A percentile compares a stretch with the other conserved stretches of the same genome.
Conservation (phyloP, 2,113 vertebrate genomes). For the cattle (Bos taurus) region DNA sequence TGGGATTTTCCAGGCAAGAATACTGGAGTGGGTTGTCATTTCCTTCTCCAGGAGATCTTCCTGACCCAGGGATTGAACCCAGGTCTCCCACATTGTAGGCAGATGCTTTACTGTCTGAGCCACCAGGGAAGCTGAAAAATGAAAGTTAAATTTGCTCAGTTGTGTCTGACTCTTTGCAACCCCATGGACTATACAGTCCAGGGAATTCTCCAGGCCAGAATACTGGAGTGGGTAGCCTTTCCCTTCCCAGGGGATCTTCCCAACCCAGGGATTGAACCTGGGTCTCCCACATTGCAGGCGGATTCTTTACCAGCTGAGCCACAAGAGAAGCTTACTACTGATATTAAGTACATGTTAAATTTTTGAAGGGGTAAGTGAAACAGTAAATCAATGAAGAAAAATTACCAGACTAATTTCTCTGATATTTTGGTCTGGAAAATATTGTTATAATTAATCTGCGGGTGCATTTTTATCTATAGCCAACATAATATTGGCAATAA, state of each 20-base stretch:
- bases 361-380: not conserved
- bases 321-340: not conserved
- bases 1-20: not conserved
- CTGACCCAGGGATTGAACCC: not conserved
- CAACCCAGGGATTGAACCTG: not conserved
- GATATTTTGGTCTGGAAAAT: not conserved
- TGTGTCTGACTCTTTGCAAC: not conserved
- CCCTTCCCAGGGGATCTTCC: not conserved
- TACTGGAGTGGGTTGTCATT: not conserved
- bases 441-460: not conserved
- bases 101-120: not conserved
- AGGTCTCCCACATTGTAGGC: not conserved
- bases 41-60: not conserved
- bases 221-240: not conserved
- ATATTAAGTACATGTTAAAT: not conserved
- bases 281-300: not conserved
- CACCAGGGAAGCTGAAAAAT: not conserved
- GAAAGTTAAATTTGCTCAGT: not conserved
- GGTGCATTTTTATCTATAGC: not conserved
- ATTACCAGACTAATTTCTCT: not conserved
- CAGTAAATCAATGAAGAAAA: not conserved
- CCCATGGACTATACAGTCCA: not conserved
- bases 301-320: not conserved
- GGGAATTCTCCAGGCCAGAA: not conserved
- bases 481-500: not conserved